Percentiles rank a stretch among this genome's conserved stretches.
These are phyloP conservation scores for Megaleporinus macrocephalus DNA, from an alignment of 2,113 vertebrate species.

Conservation along the genomic window DNA sequence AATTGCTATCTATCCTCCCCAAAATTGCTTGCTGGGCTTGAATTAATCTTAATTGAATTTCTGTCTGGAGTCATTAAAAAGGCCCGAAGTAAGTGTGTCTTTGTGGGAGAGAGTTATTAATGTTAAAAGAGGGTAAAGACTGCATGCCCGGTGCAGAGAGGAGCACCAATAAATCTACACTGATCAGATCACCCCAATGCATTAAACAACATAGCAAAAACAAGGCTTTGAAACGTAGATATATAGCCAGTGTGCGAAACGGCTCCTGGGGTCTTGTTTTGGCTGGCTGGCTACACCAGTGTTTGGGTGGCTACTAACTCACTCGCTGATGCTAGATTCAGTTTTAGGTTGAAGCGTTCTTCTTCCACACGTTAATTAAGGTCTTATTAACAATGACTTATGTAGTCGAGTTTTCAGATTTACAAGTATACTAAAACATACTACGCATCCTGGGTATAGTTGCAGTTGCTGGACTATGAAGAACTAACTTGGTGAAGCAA, in stretches of 20 bases:
- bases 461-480: too few relatives aligned
- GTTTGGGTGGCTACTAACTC: neutral
- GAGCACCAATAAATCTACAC: constrained; percentile 33
- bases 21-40: constrained; percentile 76
- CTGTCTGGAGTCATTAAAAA: constrained; percentile 29
- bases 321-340: too few relatives aligned
- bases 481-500: too few relatives aligned
- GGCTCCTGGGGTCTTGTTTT: too few relatives aligned
- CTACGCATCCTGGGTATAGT: too few relatives aligned
- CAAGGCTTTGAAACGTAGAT: neutral
- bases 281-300: too few relatives aligned
- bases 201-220: constrained; percentile 26
- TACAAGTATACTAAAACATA: too few relatives aligned
- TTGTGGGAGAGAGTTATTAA: constrained; percentile 70
- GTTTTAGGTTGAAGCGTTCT: too few relatives aligned
- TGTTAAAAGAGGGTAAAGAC: constrained; percentile 59
- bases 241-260: too few relatives aligned
- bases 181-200: constrained; percentile 34
- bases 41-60: constrained; percentile 83
- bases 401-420: too few relatives aligned
- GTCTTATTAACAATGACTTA: too few relatives aligned
- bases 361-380: too few relatives aligned
- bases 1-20: constrained; percentile 72
- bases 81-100: constrained; percentile 70
- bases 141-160: constrained; percentile 39